These are phyloP conservation scores for Campaea margaritaria DNA, from an alignment of 2,888 invertebrate genomes.

Conservation along the genomic window DNA sequence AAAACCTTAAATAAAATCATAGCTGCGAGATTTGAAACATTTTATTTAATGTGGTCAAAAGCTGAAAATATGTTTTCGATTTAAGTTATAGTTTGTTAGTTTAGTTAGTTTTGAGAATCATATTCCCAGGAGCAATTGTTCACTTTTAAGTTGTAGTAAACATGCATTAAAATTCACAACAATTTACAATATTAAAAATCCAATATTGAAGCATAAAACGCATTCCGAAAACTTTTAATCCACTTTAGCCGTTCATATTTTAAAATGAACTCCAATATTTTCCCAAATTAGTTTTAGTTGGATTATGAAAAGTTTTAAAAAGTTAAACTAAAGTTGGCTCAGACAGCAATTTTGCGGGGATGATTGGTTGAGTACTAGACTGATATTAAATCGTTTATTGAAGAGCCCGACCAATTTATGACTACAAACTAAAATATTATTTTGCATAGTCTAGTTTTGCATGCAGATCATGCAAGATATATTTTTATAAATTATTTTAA, in stretches of 20 bases:
- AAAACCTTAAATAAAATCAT: too few species aligned
- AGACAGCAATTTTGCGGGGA: constrained; percentile 17
- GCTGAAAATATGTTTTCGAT: too few species aligned
- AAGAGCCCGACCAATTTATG: background rate
- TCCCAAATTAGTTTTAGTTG: constrained; percentile 40
- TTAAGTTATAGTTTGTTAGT: too few species aligned
- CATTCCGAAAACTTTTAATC: constrained; percentile 31
- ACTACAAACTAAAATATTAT: too few species aligned
- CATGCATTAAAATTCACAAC: constrained; percentile 18
- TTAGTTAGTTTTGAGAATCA: too few species aligned
- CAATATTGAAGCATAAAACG: constrained; percentile 26
- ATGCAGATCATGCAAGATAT: background rate
- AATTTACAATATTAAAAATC: constrained; percentile 19
- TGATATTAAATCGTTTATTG: constrained; percentile 11
- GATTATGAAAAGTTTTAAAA: constrained; percentile 37
- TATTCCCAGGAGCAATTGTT: background rate
- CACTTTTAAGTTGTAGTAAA: constrained; percentile 2
- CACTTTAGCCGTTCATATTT: constrained; percentile 31
- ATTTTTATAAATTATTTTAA: too few species aligned
- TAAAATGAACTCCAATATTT: constrained; percentile 38
- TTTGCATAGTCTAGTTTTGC: too few species aligned
- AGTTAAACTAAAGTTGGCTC: constrained; percentile 25
- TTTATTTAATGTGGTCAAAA: too few species aligned
- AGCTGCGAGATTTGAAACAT: too few species aligned
- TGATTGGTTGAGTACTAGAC: constrained; percentile 12